Base-by-base conservation (phyloP, 1,140 invertebrate genomes). In the Nixonia krombeini region DNA sequence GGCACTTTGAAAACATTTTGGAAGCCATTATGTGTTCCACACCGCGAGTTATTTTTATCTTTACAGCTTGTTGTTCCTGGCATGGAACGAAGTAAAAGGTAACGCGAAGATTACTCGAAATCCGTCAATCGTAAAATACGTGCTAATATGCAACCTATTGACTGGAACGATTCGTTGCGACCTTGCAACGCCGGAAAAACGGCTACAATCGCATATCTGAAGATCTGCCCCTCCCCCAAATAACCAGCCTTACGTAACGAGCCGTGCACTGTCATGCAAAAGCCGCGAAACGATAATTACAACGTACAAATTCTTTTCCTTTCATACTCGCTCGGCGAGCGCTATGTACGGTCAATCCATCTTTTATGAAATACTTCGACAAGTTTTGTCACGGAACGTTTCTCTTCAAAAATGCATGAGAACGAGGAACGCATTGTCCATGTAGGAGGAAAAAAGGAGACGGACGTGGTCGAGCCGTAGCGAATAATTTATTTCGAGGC, bases 111-210 rank as follows among this genome's bases (percentile, higher is more conserved):
- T n/a, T n/a, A n/a, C n/a, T n/a, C n/a, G n/a, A 26, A 58, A 31
- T 49, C 46, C 46, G 45, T 58, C 45, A 58, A 49, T 58, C n/a
- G n/a, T n/a, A n/a, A n/a, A n/a, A n/a, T n/a, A 58, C 38, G 44
- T 47, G 56, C 50, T 51, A 41, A 58, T 58, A 49, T 49, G 44
- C 40, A 47, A 40, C 53, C n/a, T 44, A 47, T 51, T 52, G 56
- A 59, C 56, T 59, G 46, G 46, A 51, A 51, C 38, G 31, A 51
- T 51, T 51, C 25, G 41, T 52, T 46, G 25, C 16, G 46, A 37
- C 56, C 56, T 59, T 59, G 56, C 18, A 59, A 21, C 46, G 44
- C 45, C 47, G 56, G 57, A 61, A 61, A 61, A 61, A 26, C 25
- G 25, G 47, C 41, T 52, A 40, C 33, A 52, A 38, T 38, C 50